These are phyloP conservation scores for Myotis planiceps DNA, from an alignment of 2,797 vertebrate species.

Conservation along the genomic window DNA sequence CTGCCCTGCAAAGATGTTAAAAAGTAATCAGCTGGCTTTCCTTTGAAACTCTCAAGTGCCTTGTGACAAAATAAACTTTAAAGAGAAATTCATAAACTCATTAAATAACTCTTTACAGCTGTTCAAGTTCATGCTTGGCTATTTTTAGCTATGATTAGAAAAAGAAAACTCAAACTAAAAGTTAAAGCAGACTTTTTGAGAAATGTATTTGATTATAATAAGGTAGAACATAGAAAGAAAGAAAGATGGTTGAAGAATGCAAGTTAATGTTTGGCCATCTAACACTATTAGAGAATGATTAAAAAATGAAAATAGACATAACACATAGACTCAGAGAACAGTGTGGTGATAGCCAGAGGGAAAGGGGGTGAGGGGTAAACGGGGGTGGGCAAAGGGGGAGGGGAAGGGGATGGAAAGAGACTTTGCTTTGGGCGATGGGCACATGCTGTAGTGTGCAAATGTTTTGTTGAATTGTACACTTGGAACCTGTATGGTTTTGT, in stretches of 20 bases:
- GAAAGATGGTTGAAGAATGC: not conserved
- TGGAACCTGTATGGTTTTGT: not conserved
- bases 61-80: conserved; percentile 8
- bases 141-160: not conserved
- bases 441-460: not conserved
- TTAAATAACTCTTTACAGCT: not conserved
- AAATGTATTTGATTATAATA: not conserved
- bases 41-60: not conserved
- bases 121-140: not conserved
- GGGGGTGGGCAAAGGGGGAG: not conserved
- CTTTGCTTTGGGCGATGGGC: not conserved
- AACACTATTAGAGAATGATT: not conserved
- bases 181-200: not conserved
- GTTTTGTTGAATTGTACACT: not conserved
- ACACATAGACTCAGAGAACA: not conserved
- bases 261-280: not conserved
- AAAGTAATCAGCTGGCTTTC: not conserved
- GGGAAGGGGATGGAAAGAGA: not conserved
- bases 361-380: not conserved
- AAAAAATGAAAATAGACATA: not conserved
- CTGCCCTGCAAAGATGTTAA: not conserved
- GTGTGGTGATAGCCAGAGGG: not conserved
- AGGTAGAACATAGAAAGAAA: not conserved
- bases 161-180: not conserved
- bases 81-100: not conserved